Evolutionary conservation across 2,797 vertebrate genomes (phyloP).

Genomic region (Falco biarmicus): DNA sequence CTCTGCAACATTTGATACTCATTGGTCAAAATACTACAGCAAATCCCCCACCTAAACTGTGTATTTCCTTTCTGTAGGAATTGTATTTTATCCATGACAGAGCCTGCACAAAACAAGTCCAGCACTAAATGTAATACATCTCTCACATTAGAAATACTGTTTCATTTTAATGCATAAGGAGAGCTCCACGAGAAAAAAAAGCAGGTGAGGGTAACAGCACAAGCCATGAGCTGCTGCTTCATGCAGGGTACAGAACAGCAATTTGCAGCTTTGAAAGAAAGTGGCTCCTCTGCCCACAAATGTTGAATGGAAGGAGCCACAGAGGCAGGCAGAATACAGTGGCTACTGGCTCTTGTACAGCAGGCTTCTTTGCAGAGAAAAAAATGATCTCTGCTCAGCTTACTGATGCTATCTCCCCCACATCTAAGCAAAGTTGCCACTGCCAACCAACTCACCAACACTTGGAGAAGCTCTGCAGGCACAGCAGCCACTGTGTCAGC

Average conservation of each 20-base stretch:
- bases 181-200: neutral
- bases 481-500: neutral
- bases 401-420: neutral
- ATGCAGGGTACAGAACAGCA: neutral
- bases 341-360: neutral
- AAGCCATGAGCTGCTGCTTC: neutral
- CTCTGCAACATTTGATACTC: neutral
- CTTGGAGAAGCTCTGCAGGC: neutral
- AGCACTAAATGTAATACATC: neutral
- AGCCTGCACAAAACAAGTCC: neutral
- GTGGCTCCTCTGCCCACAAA: neutral
- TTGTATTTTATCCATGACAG: neutral
- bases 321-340: neutral
- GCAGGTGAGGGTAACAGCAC: neutral
- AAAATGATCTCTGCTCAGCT: neutral
- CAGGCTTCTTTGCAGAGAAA: neutral
- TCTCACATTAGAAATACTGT: neutral
- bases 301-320: neutral
- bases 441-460: neutral
- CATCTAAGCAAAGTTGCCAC: neutral
- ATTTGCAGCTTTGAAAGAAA: neutral
- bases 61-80: neutral
- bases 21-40: neutral
- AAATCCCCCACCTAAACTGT: neutral
- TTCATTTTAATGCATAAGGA: neutral